Evolutionary conservation across 2,797 vertebrate species (phyloP).

Genomic region (Channa striata): DNA sequence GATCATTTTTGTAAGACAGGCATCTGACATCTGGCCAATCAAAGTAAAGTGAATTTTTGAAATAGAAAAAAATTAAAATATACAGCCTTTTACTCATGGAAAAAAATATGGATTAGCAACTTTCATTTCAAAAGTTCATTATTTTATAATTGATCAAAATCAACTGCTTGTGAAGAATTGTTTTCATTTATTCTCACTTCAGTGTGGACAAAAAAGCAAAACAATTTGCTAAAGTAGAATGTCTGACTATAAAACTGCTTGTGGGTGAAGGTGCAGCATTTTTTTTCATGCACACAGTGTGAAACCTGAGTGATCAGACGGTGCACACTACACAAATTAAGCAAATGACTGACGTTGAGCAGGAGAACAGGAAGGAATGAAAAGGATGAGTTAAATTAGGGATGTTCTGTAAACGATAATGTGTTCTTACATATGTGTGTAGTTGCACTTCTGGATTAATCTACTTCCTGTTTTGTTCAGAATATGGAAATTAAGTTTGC

Average conservation of each 20-base stretch:
- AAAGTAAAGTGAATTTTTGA: not conserved
- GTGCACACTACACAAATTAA: constrained; percentile 1
- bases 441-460: constrained; percentile 5
- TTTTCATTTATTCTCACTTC: no score
- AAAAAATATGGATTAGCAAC: no score
- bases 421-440: constrained; percentile 4
- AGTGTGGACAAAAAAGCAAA: no score
- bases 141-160: no score
- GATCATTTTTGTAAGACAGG: not conserved
- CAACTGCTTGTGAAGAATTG: no score
- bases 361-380: not conserved
- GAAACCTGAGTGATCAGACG: not conserved
- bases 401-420: not conserved
- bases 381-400: not conserved
- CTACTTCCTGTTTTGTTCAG: constrained; percentile 17
- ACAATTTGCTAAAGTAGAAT: no score
- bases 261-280: no score
- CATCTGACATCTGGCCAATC: not conserved
- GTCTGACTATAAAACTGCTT: no score
- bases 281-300: not conserved
- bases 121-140: no score
- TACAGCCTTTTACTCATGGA: no score
- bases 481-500: constrained; percentile 22
- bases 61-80: no score
- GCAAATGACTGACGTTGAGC: not conserved